Conservation (phyloP, 2,888 invertebrate genomes). For the Drosophila quinaria region DNA sequence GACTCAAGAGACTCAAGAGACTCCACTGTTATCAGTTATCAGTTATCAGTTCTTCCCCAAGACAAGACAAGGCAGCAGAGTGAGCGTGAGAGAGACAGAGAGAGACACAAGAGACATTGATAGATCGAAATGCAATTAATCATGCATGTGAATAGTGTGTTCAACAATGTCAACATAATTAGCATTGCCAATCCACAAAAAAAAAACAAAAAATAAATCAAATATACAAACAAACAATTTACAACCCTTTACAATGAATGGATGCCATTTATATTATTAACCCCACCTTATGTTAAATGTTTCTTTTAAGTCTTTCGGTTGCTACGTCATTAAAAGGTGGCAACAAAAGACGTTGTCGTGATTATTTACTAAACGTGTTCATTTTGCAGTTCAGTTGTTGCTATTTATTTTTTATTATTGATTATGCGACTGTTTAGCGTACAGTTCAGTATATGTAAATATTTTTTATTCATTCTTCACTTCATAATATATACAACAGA, state of each 20-base stretch:
- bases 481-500: slow-evolving; percentile 28
- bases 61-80: slow-evolving; percentile 11
- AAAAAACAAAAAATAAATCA: not conserved
- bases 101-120: slow-evolving; percentile 41
- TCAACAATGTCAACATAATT: slow-evolving; percentile 69
- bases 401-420: slow-evolving; percentile 63
- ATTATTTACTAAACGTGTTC: slow-evolving; percentile 80
- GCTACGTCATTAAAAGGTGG: slow-evolving; percentile 37
- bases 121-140: slow-evolving; percentile 73
- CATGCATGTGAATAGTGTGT: slow-evolving; percentile 57
- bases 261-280: slow-evolving; percentile 17
- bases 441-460: slow-evolving; percentile 72
- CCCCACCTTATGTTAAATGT: not conserved
- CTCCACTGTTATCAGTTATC: slow-evolving; percentile 38
- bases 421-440: slow-evolving; percentile 77
- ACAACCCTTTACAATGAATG: slow-evolving; percentile 17
- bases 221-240: slow-evolving; percentile 13
- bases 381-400: slow-evolving; percentile 70
- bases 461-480: slow-evolving; percentile 70
- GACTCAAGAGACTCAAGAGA: slow-evolving; percentile 25
- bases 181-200: slow-evolving; percentile 53
- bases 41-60: not conserved
- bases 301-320: slow-evolving; percentile 1
- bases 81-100: no score
- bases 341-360: slow-evolving; percentile 35